These are phyloP conservation scores for Myxocyprinus asiaticus DNA, from an alignment of 2,113 vertebrate genomes.

Conservation along the genomic window DNA sequence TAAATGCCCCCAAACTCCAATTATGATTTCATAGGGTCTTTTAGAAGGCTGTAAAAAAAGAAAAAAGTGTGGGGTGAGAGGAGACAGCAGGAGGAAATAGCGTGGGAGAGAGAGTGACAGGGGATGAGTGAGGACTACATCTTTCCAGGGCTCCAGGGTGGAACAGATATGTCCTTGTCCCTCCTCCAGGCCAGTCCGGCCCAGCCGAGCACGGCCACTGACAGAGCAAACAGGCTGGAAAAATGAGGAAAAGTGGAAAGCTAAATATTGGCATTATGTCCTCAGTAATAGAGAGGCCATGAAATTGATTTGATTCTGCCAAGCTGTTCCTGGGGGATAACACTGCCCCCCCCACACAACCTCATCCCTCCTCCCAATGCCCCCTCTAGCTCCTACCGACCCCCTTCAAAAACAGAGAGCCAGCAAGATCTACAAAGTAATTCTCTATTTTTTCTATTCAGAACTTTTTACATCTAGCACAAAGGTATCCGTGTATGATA, in stretches of 20 bases:
- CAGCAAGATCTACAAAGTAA: slow-evolving; percentile 68
- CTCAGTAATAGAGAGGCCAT: slow-evolving; percentile 67
- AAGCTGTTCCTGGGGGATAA: slow-evolving; percentile 64
- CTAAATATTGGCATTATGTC: slow-evolving; percentile 66
- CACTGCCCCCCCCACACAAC: slow-evolving; percentile 55
- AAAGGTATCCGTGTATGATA: slow-evolving; percentile 1
- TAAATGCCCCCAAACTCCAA: too few relatives aligned
- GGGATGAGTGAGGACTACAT: not conserved
- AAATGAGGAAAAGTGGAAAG: slow-evolving; percentile 71
- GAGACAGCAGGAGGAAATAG: not conserved
- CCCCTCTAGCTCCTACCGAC: not conserved
- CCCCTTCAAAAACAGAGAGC: slow-evolving; percentile 63
- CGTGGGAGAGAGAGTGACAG: slow-evolving; percentile 16
- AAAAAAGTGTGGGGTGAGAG: slow-evolving; percentile 1
- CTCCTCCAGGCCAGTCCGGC: slow-evolving; percentile 41
- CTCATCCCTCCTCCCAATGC: slow-evolving; percentile 20
- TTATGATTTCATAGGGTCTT: too few relatives aligned
- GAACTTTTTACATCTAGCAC: slow-evolving; percentile 53
- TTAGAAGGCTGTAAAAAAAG: not conserved
- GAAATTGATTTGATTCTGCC: slow-evolving; percentile 76
- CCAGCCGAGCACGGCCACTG: slow-evolving; percentile 61
- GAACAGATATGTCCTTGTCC: slow-evolving; percentile 64
- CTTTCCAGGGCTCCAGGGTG: slow-evolving; percentile 47
- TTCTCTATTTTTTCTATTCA: slow-evolving; percentile 51
- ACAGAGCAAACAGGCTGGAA: slow-evolving; percentile 61